These are phyloP conservation scores for Drosophila neotestacea DNA, from an alignment of 2,888 invertebrate genomes.

Conservation along the genomic window DNA sequence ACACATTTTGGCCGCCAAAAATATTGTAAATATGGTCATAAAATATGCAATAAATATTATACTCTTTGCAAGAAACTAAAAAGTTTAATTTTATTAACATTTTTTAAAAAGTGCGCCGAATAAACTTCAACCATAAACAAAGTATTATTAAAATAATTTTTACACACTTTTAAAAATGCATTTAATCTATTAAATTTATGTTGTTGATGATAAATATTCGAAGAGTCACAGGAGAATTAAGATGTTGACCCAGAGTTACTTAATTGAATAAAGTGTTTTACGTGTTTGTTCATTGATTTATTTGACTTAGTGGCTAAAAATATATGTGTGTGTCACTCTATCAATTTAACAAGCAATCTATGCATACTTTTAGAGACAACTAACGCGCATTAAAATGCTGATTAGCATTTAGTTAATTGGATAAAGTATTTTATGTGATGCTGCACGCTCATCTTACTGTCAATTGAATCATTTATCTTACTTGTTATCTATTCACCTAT, in stretches of 20 bases:
- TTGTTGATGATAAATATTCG: background rate
- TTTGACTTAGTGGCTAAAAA: too few relatives aligned
- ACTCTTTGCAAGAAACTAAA: too few relatives aligned
- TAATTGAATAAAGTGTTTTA: background rate
- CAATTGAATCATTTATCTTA: conserved; percentile 36
- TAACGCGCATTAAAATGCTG: background rate
- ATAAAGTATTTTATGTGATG: conserved; percentile 4
- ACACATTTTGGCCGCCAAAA: too few relatives aligned
- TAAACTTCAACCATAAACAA: too few relatives aligned
- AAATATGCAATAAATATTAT: too few relatives aligned
- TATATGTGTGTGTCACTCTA: background rate
- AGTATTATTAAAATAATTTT: too few relatives aligned
- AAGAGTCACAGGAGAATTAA: background rate
- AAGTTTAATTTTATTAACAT: too few relatives aligned
- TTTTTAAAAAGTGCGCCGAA: too few relatives aligned
- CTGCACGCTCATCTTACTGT: conserved; percentile 8
- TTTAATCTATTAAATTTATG: too few relatives aligned
- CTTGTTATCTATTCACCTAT: conserved; percentile 22
- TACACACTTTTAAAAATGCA: too few relatives aligned
- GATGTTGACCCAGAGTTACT: background rate
- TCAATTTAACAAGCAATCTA: background rate
- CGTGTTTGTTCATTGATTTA: too few relatives aligned
- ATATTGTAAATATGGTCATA: too few relatives aligned
- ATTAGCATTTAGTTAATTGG: conserved; percentile 11
- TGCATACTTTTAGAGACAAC: background rate